These are phyloP conservation scores for Pampusana beccarii DNA, from an alignment of 2,113 vertebrate species.

Conservation along the genomic window DNA sequence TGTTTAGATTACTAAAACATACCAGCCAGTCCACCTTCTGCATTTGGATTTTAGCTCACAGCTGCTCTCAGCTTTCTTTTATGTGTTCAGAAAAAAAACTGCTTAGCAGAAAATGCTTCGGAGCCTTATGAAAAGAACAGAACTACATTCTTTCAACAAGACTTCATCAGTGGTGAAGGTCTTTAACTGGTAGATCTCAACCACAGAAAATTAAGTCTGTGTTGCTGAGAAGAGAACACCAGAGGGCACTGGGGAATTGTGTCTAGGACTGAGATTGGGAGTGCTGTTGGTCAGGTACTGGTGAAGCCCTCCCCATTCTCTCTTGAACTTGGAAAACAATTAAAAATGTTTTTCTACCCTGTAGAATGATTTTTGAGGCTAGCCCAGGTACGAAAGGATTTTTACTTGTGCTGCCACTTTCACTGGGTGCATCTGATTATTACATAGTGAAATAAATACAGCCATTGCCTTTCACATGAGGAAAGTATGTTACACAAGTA, in stretches of 20 bases:
- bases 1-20: neutral
- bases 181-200: neutral
- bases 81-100: neutral
- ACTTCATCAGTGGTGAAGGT: neutral
- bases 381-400: neutral
- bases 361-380: neutral
- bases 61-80: neutral
- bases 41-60: neutral
- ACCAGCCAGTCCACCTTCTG: neutral
- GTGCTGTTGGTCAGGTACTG: fast-evolving
- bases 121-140: neutral
- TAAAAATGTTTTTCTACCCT: neutral
- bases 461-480: neutral
- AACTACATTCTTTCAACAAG: neutral
- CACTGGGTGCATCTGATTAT: neutral
- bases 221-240: neutral
- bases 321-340: neutral
- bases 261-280: neutral
- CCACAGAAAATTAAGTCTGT: neutral
- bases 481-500: neutral
- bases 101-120: neutral
- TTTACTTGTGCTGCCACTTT: neutral
- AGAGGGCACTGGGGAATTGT: neutral
- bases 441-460: neutral
- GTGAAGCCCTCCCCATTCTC: neutral